phyloP scores from a whole-genome alignment of 37 sponge, comb jelly and placozoan genomes.

The Chondrilla cf. caribensis region DNA sequence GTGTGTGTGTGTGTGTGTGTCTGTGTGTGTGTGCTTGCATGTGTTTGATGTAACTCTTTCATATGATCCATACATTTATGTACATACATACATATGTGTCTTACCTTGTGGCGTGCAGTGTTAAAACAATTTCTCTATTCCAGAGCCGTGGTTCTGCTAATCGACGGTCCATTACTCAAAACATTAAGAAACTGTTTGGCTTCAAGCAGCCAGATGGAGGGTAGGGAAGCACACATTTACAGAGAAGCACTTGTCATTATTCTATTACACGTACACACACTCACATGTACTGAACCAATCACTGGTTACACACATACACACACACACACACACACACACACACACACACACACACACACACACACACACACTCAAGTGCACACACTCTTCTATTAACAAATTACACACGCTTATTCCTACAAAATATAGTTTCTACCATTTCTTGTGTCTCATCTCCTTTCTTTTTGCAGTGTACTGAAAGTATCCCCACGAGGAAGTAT shows the following conservation, averaged over 20 bases:
- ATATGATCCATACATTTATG: too few species aligned
- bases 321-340: background rate
- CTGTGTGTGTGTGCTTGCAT: too few species aligned
- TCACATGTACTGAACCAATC: background rate
- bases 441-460: background rate
- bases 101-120: too few species aligned
- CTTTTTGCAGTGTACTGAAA: background rate
- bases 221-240: background rate
- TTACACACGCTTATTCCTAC: too few species aligned
- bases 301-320: background rate
- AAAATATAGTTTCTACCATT: too few species aligned
- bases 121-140: too few species aligned
- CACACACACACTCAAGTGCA: background rate
- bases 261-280: background rate
- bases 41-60: too few species aligned
- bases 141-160: background rate
- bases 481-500: background rate
- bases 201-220: slow-evolving; percentile 19
- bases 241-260: background rate
- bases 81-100: too few species aligned
- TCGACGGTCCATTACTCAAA: slow-evolving; percentile 3
- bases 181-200: slow-evolving; percentile 24
- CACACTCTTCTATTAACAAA: too few species aligned
- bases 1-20: background rate
- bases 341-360: background rate